Base-by-base conservation (phyloP, 1,140 invertebrate species). In the Dendroctonus ponderosae region DNA sequence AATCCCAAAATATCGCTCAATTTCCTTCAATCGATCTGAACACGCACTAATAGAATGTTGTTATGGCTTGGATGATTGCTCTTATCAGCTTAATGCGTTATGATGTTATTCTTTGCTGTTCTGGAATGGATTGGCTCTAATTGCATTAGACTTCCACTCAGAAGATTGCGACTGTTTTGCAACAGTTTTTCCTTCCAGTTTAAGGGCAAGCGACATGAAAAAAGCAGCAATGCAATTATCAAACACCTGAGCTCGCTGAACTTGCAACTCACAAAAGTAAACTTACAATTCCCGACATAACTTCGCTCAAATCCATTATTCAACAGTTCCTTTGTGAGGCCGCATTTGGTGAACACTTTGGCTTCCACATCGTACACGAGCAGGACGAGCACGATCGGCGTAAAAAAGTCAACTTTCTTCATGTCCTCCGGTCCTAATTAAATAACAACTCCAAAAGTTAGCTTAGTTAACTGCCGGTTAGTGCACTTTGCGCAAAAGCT, bases 211-310 rank as follows among this genome's bases (percentile, higher is more conserved):
- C 26, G 3, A 26, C 26, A 26, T 26, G 26, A 26, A 26, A 26
- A 26, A 26, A 56, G 37, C 8, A 37, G 26, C 8, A 56, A 56
- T 26, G 50, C 53, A 56, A 56, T 56, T 56, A 56, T 56, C 53
- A 56, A 56, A 38, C 39, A 39, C 53, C 53, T 40, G 26, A 56
- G 41, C 9, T 51, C 9, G n/a, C 53, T 37, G 9, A 41, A 56
- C 50, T 26, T 26, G 26, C 26, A 26, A 52, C 11, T 52, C 15
- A 15, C 3, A 65, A 57, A 59, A 59, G 39, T 40, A 53, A 59
- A 82, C 83, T 83, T 73, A 84, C 83, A 84, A 74, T 84, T 81
- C 69, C 81, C 82, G 53, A 83, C 73, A 68, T 80, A 83, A 14
- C 79, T 82, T 75, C 80, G 80, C 70, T 79, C 77, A 67, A 82